Percentiles rank a stretch among this genome's conserved stretches.
phyloP scores from a whole-genome alignment of 2,113 vertebrate genomes.

The Pipa parva region DNA sequence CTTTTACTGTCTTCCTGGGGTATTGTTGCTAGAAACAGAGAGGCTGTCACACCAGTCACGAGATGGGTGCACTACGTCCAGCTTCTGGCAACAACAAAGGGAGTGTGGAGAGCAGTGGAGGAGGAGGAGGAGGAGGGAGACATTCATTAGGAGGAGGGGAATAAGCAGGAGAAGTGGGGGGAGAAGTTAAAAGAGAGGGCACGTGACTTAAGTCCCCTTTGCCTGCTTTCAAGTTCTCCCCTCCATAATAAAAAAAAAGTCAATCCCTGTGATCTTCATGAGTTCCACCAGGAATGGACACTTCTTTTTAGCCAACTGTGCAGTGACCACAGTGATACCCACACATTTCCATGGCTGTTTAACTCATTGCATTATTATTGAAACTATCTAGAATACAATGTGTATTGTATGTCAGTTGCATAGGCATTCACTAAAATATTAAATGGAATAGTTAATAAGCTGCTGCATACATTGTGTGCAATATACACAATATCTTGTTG shows the following conservation, averaged over 20 bases:
- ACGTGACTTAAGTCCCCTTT: slow-evolving; percentile 52
- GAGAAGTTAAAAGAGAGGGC: slow-evolving; percentile 43
- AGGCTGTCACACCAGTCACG: slow-evolving; percentile 21
- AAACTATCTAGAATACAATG: too few relatives aligned
- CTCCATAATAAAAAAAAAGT: slow-evolving; percentile 1
- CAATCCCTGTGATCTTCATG: not conserved
- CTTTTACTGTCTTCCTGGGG: slow-evolving; percentile 9
- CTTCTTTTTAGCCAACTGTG: too few relatives aligned
- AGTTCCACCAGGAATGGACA: too few relatives aligned
- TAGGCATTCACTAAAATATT: too few relatives aligned
- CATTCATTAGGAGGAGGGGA: not conserved
- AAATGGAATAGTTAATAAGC: too few relatives aligned
- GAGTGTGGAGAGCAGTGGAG: slow-evolving; percentile 14
- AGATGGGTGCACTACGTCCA: slow-evolving; percentile 23
- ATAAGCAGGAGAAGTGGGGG: slow-evolving; percentile 8
- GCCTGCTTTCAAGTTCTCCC: slow-evolving; percentile 5
- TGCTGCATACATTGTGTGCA: too few relatives aligned
- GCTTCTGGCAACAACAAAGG: slow-evolving; percentile 37
- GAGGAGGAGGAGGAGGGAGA: not conserved
- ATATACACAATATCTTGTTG: too few relatives aligned
- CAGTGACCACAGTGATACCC: too few relatives aligned
- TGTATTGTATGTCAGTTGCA: too few relatives aligned
- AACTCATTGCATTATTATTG: too few relatives aligned
- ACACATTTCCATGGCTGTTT: too few relatives aligned
- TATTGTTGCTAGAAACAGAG: slow-evolving; percentile 2